Evolutionary conservation across 1,140 invertebrate genomes (phyloP).

Genomic region (Leptestheria dahalacensis): DNA sequence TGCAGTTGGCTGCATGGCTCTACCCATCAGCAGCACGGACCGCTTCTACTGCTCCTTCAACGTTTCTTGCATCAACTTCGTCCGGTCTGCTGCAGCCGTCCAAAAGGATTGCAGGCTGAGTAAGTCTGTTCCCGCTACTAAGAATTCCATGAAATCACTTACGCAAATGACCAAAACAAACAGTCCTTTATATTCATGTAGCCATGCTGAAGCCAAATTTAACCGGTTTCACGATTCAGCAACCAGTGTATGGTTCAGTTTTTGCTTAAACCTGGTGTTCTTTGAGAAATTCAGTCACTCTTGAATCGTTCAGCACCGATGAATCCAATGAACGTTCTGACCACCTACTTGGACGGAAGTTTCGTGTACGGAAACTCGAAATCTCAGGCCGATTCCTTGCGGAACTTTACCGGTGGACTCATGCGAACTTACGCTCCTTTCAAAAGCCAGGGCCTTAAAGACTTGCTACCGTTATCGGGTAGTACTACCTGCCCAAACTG

Average conservation of each 20-base stretch:
- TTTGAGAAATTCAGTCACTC: neutral
- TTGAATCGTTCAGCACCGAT: neutral
- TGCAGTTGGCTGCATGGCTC: slow-evolving; percentile 20
- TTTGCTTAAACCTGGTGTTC: no score
- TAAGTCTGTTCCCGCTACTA: neutral
- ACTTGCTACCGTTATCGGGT: slow-evolving; percentile 33
- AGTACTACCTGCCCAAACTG: slow-evolving; percentile 37
- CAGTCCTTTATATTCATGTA: no score
- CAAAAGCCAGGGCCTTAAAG: slow-evolving; percentile 31
- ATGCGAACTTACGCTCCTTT: slow-evolving; percentile 30
- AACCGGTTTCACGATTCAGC: no score
- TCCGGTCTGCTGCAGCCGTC: slow-evolving; percentile 18
- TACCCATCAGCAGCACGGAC: slow-evolving; percentile 16
- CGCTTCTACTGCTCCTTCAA: neutral
- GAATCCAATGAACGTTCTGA: slow-evolving; percentile 32
- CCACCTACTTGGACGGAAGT: slow-evolving; percentile 35
- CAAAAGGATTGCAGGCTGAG: slow-evolving; percentile 15
- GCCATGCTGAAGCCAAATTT: no score
- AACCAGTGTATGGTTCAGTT: no score
- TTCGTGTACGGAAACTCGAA: slow-evolving; percentile 36
- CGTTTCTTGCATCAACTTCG: slow-evolving; percentile 18
- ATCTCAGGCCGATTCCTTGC: slow-evolving; percentile 30
- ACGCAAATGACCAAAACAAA: no score
- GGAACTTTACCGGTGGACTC: slow-evolving; percentile 32
- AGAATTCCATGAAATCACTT: no score